phyloP scores from a whole-genome alignment of 2,888 invertebrate species.

The Andrena marginata region DNA sequence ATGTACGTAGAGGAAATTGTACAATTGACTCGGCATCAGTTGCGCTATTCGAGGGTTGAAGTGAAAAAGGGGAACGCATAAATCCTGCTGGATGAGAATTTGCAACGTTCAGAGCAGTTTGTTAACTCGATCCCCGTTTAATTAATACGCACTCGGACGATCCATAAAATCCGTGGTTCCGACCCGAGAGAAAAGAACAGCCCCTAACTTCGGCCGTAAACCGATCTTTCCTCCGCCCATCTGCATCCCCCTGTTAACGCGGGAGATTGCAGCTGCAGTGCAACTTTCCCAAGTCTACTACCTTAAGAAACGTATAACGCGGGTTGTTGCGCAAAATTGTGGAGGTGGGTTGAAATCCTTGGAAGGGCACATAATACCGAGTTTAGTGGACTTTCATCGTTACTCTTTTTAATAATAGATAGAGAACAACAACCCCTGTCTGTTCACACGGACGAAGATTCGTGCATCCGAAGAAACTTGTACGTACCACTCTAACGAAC shows the following conservation, averaged over 20 bases:
- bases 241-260: conserved; percentile 8
- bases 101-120: conserved; percentile 10
- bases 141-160: conserved; percentile 38
- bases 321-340: conserved; percentile 3
- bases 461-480: too few species aligned
- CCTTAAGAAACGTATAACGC: neutral
- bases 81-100: neutral
- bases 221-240: conserved; percentile 19
- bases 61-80: neutral
- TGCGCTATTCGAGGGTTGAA: neutral
- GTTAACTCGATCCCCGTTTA: conserved; percentile 39
- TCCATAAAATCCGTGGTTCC: conserved; percentile 33
- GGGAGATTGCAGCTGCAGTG: conserved; percentile 9
- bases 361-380: neutral
- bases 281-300: conserved; percentile 16
- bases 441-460: neutral
- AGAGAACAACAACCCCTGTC: neutral
- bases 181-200: neutral
- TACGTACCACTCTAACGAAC: too few species aligned
- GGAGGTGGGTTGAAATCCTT: neutral
- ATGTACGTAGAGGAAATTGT: neutral
- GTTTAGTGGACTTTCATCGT: too few species aligned
- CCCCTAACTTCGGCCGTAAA: conserved; percentile 30
- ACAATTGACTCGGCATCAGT: too few species aligned
- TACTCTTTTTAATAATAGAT: neutral